phyloP scores from a whole-genome alignment of 2,888 invertebrate genomes.

The Eurytoma adleriae region DNA sequence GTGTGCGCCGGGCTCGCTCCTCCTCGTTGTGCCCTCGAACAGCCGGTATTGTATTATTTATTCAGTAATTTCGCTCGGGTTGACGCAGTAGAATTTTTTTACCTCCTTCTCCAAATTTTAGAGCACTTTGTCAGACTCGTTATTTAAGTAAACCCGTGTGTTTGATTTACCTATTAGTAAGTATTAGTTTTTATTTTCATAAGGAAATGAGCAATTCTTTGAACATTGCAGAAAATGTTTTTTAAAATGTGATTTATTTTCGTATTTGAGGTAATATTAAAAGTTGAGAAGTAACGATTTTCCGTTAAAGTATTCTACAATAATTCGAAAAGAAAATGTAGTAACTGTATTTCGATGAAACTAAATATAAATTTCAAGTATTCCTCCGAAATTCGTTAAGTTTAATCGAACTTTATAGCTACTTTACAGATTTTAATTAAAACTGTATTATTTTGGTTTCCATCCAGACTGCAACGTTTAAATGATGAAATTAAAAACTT shows the following conservation, averaged over 20 bases:
- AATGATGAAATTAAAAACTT: no score
- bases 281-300: no score
- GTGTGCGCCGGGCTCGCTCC: not conserved
- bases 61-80: conserved; percentile 16
- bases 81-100: not conserved
- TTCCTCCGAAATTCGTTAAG: not conserved
- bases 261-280: no score
- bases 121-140: not conserved
- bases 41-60: conserved; percentile 33
- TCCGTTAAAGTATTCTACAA: no score
- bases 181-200: not conserved
- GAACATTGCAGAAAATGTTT: not conserved
- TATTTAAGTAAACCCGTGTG: not conserved
- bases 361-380: no score
- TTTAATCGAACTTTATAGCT: not conserved
- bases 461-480: no score
- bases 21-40: conserved; percentile 2
- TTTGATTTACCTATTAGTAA: not conserved
- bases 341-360: no score
- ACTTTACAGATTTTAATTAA: conserved; percentile 33
- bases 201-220: no score
- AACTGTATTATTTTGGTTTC: not conserved
- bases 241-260: not conserved
- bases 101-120: conserved; percentile 5
- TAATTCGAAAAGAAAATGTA: no score